Evolutionary conservation across 2,797 vertebrate genomes (phyloP), one percentile per base, ranked within the genome.

Genomic region (Channa striata): DNA sequence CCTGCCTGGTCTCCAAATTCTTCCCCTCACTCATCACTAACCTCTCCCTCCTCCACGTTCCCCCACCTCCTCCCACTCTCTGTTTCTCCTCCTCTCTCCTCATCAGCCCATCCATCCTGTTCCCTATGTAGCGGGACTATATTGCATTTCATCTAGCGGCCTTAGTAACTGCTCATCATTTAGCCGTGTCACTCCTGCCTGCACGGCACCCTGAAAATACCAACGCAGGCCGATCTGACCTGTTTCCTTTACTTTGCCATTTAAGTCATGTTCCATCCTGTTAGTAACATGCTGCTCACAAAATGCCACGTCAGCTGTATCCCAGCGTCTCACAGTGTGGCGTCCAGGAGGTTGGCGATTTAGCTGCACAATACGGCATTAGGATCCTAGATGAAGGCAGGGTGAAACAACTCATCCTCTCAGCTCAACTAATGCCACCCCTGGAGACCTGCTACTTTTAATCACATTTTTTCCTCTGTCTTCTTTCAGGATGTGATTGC

Each of bases 21-120:
- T 34, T 37, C 81, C 49, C 68, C 36, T 60, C 14, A 8, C 71
- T 68, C 25, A 30, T 74, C 47, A 6, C 36, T 73, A 68, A 78
- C 68, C 62, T 66, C 64, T 49, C 67, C 51, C 43, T 59, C n/a
- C 36, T 30, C 36, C 39, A 43, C 58, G 78, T 72, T 74, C 52
- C 40, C 48, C 40, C 30, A 59, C 7, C 52, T 59, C 40, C 42
- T 60, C 68, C 51, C 42, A 11, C 36, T 54, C 20, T 69, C 72
- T 49, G 43, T 63, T 59, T 50, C 52, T 56, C 36, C 49, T 68
- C 25, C 11, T 58, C 40, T 33, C 49, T 68, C 25, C 14, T 39
- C 30, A 68, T n/a, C 30, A 72, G 11, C 48, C 54, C 25, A 40
- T 43, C 43, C 47, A 47, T 47, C 25, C 39, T n/a, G 17, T 46